These are phyloP conservation scores for Myrmecophaga tridactyla DNA, from an alignment of 2,113 vertebrate species.

Conservation along the genomic window DNA sequence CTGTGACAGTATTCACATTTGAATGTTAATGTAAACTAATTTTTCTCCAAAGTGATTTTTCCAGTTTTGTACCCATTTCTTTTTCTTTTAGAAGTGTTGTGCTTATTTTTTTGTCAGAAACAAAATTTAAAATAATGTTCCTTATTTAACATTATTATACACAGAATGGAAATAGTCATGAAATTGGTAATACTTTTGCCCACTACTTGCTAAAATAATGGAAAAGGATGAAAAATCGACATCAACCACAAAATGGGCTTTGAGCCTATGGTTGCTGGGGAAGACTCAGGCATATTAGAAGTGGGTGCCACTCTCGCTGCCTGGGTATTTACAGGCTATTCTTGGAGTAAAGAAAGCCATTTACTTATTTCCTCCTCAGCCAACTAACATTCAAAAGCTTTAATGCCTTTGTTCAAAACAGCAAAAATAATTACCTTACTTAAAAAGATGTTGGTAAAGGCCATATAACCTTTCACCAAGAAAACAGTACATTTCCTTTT, in stretches of 20 bases:
- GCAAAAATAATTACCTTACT: background rate
- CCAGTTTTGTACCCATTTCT: background rate
- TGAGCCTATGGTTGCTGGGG: background rate
- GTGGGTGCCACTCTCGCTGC: background rate
- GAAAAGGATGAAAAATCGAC: background rate
- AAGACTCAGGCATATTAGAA: background rate
- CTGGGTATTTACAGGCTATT: background rate
- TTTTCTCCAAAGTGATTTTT: conserved; percentile 12
- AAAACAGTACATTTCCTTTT: background rate
- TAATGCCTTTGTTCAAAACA: background rate
- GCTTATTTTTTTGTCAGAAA: background rate
- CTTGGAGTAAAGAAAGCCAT: background rate
- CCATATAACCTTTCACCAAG: background rate
- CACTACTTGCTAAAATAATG: background rate
- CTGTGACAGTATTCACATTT: background rate
- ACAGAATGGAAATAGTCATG: background rate
- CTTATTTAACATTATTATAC: background rate
- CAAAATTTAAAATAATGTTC: background rate
- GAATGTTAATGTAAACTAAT: background rate
- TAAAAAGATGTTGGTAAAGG: background rate
- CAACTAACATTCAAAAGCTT: background rate
- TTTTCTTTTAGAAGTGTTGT: background rate
- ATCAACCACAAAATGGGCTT: background rate
- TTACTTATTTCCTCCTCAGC: background rate
- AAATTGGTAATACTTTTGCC: background rate